Evolutionary conservation across 2,888 invertebrate species (phyloP).

Genomic region (Drosophila bunnanda): DNA sequence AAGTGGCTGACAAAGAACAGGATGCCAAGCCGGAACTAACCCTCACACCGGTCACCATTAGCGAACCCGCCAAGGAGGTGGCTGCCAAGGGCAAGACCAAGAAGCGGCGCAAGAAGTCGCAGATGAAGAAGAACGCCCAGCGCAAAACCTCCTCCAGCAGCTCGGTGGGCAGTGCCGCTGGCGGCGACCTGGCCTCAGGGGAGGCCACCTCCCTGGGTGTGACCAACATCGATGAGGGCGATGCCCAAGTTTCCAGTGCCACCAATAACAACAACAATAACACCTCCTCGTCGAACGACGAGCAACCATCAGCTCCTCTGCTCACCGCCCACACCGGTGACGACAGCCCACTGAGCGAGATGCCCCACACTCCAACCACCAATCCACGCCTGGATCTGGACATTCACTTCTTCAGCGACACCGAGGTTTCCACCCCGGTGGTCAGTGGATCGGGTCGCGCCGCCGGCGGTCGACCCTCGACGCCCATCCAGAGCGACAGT

Average conservation of each 20-base stretch:
- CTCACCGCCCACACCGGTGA: constrained; percentile 71
- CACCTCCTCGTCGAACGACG: constrained; percentile 81
- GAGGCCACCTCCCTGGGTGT: constrained; percentile 46
- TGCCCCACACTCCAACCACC: constrained; percentile 83
- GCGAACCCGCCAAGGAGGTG: constrained; percentile 84
- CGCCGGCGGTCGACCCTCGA: constrained; percentile 89
- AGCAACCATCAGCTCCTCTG: constrained; percentile 72
- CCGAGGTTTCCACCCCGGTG: constrained; percentile 89
- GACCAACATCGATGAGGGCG: constrained; percentile 76
- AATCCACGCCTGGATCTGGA: constrained; percentile 86
- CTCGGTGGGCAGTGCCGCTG: constrained; percentile 81
- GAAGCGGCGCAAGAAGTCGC: constrained; percentile 91
- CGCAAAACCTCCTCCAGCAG: constrained; percentile 88
- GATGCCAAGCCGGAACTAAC: constrained; percentile 9
- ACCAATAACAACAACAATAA: constrained; percentile 75
- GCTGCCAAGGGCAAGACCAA: constrained; percentile 88
- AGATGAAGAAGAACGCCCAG: constrained; percentile 91
- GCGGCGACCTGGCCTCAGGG: constrained; percentile 57
- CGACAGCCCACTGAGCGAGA: constrained; percentile 71
- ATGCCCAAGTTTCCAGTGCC: constrained; percentile 54
- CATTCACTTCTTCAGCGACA: constrained; percentile 96
- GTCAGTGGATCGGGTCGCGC: constrained; percentile 87
- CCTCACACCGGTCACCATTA: constrained; percentile 20
- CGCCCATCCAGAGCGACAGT: constrained; percentile 96
- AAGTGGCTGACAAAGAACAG: constrained; percentile 25